Evolutionary conservation across 92 coral and sea anemone genomes (phyloP).

Genomic region (Parazoanthus atlanticus): DNA sequence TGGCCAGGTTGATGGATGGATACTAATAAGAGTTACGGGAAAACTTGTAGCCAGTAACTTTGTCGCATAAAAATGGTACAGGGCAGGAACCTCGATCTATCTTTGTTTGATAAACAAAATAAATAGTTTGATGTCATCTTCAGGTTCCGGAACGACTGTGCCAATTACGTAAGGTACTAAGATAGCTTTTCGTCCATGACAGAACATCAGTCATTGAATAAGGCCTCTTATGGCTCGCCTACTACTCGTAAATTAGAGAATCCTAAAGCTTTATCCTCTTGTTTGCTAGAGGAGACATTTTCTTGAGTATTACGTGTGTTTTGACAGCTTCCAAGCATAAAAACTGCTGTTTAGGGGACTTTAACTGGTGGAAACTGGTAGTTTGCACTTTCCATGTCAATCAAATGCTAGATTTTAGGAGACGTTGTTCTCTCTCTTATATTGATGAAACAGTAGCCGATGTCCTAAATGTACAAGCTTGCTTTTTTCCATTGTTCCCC

Average conservation of each 20-base stretch:
- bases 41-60: neutral
- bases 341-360: neutral
- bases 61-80: neutral
- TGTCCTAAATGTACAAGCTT: neutral
- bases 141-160: neutral
- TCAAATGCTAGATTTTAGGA: neutral
- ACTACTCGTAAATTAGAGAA: neutral
- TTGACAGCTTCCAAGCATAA: neutral
- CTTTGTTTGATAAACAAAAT: neutral
- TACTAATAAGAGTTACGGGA: neutral
- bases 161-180: slow-evolving; percentile 12
- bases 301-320: neutral
- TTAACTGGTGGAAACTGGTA: slow-evolving; percentile 33
- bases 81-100: neutral
- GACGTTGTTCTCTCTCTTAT: neutral
- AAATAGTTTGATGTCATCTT: slow-evolving; percentile 38
- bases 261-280: neutral
- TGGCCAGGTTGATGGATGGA: neutral
- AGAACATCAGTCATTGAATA: neutral
- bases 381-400: neutral
- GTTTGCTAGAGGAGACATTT: neutral
- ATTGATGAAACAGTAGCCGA: neutral
- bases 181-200: neutral
- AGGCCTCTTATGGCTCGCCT: neutral
- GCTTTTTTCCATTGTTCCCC: neutral